A percentile compares a stretch with the other conserved stretches of the same genome.
These are phyloP conservation scores for Rostratula benghalensis DNA, from an alignment of 2,113 vertebrate species.

Conservation along the genomic window DNA sequence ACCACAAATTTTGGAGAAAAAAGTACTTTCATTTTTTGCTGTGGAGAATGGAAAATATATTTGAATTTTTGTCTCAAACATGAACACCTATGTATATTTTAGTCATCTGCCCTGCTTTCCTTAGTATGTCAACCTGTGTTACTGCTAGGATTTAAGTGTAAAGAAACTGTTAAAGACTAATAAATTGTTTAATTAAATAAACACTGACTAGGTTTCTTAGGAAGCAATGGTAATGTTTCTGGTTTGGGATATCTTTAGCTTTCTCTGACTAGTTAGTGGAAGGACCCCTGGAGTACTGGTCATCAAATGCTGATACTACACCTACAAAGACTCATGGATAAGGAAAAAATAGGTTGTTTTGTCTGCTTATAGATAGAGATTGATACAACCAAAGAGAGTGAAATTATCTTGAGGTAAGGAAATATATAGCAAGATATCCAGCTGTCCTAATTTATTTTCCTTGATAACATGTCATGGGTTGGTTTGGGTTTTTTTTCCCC, in stretches of 20 bases:
- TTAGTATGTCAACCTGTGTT: background rate
- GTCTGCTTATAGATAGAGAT: background rate
- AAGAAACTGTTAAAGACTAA: background rate
- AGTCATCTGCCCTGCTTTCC: background rate
- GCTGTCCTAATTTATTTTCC: background rate
- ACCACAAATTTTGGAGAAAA: background rate
- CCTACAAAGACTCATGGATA: background rate
- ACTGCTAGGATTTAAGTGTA: background rate
- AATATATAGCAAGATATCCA: background rate
- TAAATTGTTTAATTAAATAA: background rate
- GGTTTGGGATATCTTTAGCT: background rate
- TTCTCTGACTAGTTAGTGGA: background rate
- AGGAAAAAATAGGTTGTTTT: background rate
- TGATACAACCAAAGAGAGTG: background rate
- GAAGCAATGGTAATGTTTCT: background rate
- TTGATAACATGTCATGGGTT: background rate
- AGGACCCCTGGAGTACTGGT: background rate
- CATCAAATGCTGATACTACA: background rate
- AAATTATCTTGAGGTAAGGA: background rate
- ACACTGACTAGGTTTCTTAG: background rate
- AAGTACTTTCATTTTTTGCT: background rate
- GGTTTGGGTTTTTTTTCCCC: background rate
- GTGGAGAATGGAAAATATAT: background rate
- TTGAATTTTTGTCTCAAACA: background rate
- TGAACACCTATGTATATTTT: background rate